Evolutionary conservation across 2,888 invertebrate species (phyloP), one percentile per base, ranked within the genome.

Genomic region (Malthinus seriepunctatus): DNA sequence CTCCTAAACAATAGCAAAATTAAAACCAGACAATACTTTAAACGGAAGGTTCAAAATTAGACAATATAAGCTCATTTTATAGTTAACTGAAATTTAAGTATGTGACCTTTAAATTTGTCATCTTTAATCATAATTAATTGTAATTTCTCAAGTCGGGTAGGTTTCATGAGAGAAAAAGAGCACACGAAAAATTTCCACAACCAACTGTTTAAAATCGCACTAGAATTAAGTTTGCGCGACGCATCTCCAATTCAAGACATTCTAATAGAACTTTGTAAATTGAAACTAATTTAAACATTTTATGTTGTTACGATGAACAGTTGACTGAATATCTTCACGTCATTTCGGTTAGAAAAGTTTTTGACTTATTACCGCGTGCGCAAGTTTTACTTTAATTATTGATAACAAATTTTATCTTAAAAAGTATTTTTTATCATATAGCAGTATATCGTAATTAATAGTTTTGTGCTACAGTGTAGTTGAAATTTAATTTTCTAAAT

Each of bases 231-330:
- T 60, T 51, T 54, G 45, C 44, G 34, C 39, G 45, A 58, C 57
- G 52, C 53, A 38, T 47, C 49, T 52, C 33, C 45, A 56, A 56
- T 60, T 60, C 53, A 46, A 56, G 51, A 48, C 55, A 51, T 51
- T 54, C 51, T 53, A 59, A 54, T 59, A 50, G 55, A 52, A 49
- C 60, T 44, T 61, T 68, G 69, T 73, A 72, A 75, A 75, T 75
- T 74, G 69, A 70, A 67, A 68, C 68, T 70, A 75, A 75, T 75
- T 75, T 71, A 73, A 71, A 67, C 72, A 72, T 71, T 71, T 66
- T 68, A 64, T 66, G 68, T 63, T 71, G 66, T 67, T 66, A 65
- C 55, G 57, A 63, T 63, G 65, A 69, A 64, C 65, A 64, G 67
- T 71, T 66, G 66, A 63, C 63, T 60, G 61, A 65, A 61, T 64